phyloP scores from a whole-genome alignment of 2,797 vertebrate genomes.

The Urocyon cinereoargenteus region DNA sequence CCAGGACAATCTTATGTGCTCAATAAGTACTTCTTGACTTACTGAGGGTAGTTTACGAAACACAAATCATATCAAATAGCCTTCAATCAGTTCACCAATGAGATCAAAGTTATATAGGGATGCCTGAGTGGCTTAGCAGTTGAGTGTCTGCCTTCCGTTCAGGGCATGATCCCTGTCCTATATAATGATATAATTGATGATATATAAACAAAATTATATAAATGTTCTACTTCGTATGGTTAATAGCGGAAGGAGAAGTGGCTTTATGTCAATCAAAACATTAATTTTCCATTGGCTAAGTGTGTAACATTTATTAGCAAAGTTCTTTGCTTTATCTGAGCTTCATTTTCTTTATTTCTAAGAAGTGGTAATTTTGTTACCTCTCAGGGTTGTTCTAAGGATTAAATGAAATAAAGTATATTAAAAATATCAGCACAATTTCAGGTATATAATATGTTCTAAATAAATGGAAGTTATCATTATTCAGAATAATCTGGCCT shows the following conservation, averaged over 20 bases:
- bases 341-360: not conserved
- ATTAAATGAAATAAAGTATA: not conserved
- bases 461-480: not conserved
- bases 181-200: too few species aligned
- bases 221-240: not conserved
- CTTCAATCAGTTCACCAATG: not conserved
- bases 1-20: not conserved
- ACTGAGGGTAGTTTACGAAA: not conserved
- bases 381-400: not conserved
- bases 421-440: not conserved
- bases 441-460: not conserved
- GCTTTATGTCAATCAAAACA: not conserved
- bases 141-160: too few species aligned
- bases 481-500: not conserved
- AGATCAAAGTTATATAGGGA: not conserved
- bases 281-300: not conserved
- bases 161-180: too few species aligned
- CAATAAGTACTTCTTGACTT: not conserved
- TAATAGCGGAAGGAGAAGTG: not conserved
- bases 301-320: not conserved
- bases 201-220: not conserved
- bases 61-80: not conserved
- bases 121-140: too few species aligned
- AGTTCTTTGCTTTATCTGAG: not conserved
- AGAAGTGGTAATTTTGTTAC: not conserved